Base-by-base conservation (phyloP, 2,888 invertebrate species). In the Zootermopsis nevadensis region DNA sequence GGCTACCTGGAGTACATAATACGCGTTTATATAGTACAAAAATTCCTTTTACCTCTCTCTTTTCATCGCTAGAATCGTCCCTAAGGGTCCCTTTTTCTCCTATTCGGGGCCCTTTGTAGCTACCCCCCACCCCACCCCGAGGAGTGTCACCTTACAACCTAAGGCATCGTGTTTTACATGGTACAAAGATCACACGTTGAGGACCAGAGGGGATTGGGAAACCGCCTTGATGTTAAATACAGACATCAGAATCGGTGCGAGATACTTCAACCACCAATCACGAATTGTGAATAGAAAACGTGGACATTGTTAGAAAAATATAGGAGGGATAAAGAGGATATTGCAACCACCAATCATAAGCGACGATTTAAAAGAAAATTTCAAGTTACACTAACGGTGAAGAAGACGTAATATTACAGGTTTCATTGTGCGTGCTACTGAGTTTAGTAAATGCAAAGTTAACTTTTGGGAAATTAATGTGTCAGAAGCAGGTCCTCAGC, bases 211-310 rank as follows among this genome's bases (percentile, higher is more conserved):
- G 76, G 30, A 2, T 27, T 4, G n/a, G 19, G 12, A 60, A 60
- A 60, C 60, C 60, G 60, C 60, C 60, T 60, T n/a, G n/a, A 0
- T 60, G 60, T 60, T 60, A 60, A 60, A 27, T 27, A 60, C 60
- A 60, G 60, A 60, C 60, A 60, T 31, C 33, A 35, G 48, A 27
- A 42, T 2, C 38, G 42, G 76, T 27, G 60, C 27, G 55, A 55
- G 77, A 77, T 31, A 60, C n/a, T 79, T 48, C 69, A 83, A 79
- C 83, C 83, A 79, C 83, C 83, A 83, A 83, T 83, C 77, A 83
- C 31, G 42, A 35, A 60, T 60, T 67, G 38, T 67, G 69, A 76
- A 81, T 38, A 67, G 83, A 79, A 82, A 77, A 77, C 53, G 69
- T 30, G 69, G 8, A 60, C 60, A 60, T 60, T 60, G 60, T 60